These are phyloP conservation scores for Micrasema minimum DNA, from an alignment of 1,140 invertebrate species.

Conservation along the genomic window DNA sequence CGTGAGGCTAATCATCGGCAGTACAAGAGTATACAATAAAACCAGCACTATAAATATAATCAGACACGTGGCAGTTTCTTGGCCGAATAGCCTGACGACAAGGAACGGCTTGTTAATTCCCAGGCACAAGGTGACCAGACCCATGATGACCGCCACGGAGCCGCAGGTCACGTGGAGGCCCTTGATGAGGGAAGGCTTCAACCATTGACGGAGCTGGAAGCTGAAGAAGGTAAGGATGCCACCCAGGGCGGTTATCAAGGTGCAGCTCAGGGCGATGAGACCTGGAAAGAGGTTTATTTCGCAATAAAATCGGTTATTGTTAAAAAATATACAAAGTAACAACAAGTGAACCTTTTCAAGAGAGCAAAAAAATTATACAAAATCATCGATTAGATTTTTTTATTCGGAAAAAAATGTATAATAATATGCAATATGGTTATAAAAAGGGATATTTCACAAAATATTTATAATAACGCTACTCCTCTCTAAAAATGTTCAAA, in stretches of 20 bases:
- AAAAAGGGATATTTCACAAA: too few relatives aligned
- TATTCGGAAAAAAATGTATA: too few relatives aligned
- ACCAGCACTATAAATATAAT: constrained; percentile 27
- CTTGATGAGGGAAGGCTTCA: constrained; percentile 6
- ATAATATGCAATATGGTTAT: too few relatives aligned
- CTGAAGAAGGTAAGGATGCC: constrained; percentile 38
- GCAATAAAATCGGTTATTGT: too few relatives aligned
- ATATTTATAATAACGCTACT: too few relatives aligned
- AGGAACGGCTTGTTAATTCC: constrained; percentile 31
- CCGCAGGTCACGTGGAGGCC: constrained; percentile 29
- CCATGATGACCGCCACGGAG: constrained; percentile 28
- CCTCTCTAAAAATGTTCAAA: too few relatives aligned
- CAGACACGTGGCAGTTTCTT: constrained; percentile 2
- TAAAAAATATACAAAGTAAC: too few relatives aligned
- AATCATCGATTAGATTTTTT: too few relatives aligned
- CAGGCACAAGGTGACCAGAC: constrained; percentile 33
- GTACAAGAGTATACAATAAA: constrained; percentile 31
- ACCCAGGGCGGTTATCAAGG: constrained; percentile 34
- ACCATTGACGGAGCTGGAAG: neutral
- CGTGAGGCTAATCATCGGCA: constrained; percentile 26
- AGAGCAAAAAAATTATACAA: too few relatives aligned
- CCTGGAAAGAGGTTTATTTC: constrained; percentile 40
- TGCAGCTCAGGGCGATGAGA: constrained; percentile 37
- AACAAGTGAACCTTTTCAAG: too few relatives aligned
- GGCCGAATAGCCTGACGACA: neutral